Base-by-base conservation (phyloP, 2,888 invertebrate genomes). In the Gasteruption jaculator region DNA sequence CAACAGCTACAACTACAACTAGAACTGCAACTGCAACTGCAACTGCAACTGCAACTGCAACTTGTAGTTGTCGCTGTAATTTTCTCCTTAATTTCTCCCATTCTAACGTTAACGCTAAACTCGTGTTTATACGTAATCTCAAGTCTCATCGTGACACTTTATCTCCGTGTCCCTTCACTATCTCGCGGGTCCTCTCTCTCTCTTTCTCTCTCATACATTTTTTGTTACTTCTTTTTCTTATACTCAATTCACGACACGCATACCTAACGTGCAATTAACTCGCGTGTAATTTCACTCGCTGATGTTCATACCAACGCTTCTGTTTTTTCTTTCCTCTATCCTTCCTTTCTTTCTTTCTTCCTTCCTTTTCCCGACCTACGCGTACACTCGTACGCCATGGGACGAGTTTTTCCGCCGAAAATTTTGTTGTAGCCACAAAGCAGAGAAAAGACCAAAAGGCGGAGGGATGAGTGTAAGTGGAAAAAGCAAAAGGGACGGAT, bases 241-340 rank as follows among this genome's bases (percentile, higher is more conserved):
- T n/a, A n/a, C n/a, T n/a, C 26, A 38, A 43, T 33, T 49, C 47
- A 40, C 47, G 38, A 33, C 26, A 19, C 46, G 54, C 57, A 52
- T 52, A 54, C 52, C 54, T 50, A 54, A 52, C 48, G 46, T 33
- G 53, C 49, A 60, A 58, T 58, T 58, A 56, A 45, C 41, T 42
- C 40, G 48, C 39, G 44, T 54, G 56, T 59, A 57, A 58, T 59
- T 59, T 53, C 47, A 53, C 43, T 38, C 46, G 49, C 41, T n/a
- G n/a, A n/a, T 19, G 14, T 15, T n/a, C 10, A 15, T n/a, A 10
- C 11, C 14, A 18, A 26, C 14, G 25, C 7, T 14, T 15, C 10
- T 18, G 12, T 26, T 8, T 5, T 35, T 35, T 12, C 12, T 35
- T 35, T 14, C n/a, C n/a, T n/a, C n/a, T n/a, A n/a, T n/a, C n/a